These are phyloP conservation scores for Balearica regulorum DNA, from an alignment of 2,797 vertebrate species.

Conservation along the genomic window DNA sequence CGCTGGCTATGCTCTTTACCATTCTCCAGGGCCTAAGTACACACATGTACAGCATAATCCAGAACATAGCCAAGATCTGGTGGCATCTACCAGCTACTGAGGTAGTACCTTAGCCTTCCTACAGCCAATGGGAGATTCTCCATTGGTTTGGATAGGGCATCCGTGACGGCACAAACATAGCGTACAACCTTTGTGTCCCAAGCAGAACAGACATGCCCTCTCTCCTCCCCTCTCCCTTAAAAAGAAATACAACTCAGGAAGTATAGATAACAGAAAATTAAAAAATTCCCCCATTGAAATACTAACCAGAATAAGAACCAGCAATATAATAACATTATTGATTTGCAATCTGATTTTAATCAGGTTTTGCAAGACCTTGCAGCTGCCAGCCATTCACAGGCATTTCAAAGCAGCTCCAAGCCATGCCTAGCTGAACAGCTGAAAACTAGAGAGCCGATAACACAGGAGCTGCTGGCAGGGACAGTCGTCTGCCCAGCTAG, in stretches of 20 bases:
- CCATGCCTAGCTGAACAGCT: neutral
- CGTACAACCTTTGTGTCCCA: neutral
- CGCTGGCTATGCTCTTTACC: neutral
- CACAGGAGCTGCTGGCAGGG: slow-evolving; percentile 36
- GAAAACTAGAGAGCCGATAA: slow-evolving; percentile 53
- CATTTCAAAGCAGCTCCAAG: slow-evolving; percentile 40
- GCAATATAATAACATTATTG: neutral
- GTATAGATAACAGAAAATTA: neutral
- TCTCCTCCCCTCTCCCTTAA: neutral
- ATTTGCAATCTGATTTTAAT: slow-evolving; percentile 16
- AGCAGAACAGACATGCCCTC: neutral
- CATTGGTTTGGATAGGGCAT: neutral
- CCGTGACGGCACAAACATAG: neutral
- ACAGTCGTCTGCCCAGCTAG: slow-evolving; percentile 56
- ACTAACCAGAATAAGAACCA: neutral
- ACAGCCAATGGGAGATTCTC: neutral
- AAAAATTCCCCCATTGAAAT: neutral
- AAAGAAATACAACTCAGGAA: neutral
- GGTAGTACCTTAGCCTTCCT: neutral
- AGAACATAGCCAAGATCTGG: neutral
- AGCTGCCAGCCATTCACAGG: slow-evolving; percentile 24
- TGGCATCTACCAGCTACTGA: neutral
- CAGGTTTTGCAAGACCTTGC: slow-evolving; percentile 32
- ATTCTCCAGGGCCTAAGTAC: neutral
- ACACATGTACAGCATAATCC: neutral